These are phyloP conservation scores for Ptilodon capucinus DNA, from an alignment of 2,888 invertebrate genomes.

Conservation along the genomic window DNA sequence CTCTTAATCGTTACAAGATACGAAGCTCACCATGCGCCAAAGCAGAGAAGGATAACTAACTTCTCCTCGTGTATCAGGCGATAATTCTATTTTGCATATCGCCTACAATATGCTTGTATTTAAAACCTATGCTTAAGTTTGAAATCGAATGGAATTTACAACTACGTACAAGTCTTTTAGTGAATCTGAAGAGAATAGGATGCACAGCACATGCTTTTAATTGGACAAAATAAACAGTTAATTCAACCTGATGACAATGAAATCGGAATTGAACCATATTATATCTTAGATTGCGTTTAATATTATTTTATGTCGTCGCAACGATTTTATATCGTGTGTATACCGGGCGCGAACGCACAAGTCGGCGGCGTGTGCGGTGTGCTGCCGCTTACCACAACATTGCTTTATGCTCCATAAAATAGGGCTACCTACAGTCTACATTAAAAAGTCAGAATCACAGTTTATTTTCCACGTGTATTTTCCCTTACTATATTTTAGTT, in stretches of 20 bases:
- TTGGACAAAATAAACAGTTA: slow-evolving; percentile 16
- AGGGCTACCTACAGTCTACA: slow-evolving; percentile 74
- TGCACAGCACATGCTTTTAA: slow-evolving; percentile 8
- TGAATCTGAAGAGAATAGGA: slow-evolving; percentile 23
- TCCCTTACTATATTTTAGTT: slow-evolving; percentile 58
- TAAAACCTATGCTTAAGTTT: slow-evolving; percentile 22
- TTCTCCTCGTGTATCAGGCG: slow-evolving; percentile 23
- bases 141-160: slow-evolving; percentile 27
- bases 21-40: slow-evolving; percentile 30
- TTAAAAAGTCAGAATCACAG: slow-evolving; percentile 83
- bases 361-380: slow-evolving; percentile 5
- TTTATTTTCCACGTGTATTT: slow-evolving; percentile 80
- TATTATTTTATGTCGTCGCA: background rate
- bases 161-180: slow-evolving; percentile 34
- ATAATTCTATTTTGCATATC: slow-evolving; percentile 17
- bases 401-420: slow-evolving; percentile 61
- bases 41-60: slow-evolving; percentile 32
- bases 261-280: slow-evolving; percentile 6
- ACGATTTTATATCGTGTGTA: too few species aligned
- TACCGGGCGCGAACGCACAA: too few species aligned
- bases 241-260: slow-evolving; percentile 8
- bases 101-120: slow-evolving; percentile 22
- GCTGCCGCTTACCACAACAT: slow-evolving; percentile 41
- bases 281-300: slow-evolving; percentile 7
- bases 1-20: slow-evolving; percentile 38